Evolutionary conservation across 2,888 invertebrate species (phyloP).

Genomic region (Oxystoma pomonae): DNA sequence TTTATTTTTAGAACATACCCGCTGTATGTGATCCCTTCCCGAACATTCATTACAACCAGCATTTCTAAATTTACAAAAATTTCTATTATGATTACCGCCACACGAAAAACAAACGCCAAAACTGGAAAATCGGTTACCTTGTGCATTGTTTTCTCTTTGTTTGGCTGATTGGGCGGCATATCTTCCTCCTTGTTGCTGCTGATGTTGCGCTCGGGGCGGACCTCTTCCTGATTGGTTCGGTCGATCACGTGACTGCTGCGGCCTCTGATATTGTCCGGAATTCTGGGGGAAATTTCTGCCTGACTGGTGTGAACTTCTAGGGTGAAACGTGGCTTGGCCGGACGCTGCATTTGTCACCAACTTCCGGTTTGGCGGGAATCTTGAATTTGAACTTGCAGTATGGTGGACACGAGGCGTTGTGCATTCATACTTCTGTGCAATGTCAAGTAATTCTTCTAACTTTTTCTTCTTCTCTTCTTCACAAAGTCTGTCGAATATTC

Average conservation of each 20-base stretch:
- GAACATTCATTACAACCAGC: background rate
- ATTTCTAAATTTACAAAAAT: background rate
- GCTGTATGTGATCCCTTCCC: background rate
- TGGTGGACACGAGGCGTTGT: background rate
- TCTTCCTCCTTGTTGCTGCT: background rate
- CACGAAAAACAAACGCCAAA: background rate
- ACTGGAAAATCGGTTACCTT: background rate
- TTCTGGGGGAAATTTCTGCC: too few species aligned
- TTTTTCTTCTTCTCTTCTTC: background rate
- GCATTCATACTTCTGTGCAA: background rate
- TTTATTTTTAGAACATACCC: background rate
- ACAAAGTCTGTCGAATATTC: background rate
- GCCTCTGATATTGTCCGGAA: too few species aligned
- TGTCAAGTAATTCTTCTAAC: background rate
- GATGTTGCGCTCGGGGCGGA: background rate
- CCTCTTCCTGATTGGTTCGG: background rate
- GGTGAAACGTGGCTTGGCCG: too few species aligned
- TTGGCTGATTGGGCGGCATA: background rate
- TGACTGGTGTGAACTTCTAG: background rate
- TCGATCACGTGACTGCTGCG: background rate
- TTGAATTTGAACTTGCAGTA: background rate
- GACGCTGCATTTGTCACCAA: too few species aligned
- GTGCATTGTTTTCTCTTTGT: background rate
- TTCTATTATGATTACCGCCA: background rate
- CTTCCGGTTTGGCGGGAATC: background rate